Conservation (phyloP, 2,888 invertebrate species). For the Epistrophe eligans region DNA sequence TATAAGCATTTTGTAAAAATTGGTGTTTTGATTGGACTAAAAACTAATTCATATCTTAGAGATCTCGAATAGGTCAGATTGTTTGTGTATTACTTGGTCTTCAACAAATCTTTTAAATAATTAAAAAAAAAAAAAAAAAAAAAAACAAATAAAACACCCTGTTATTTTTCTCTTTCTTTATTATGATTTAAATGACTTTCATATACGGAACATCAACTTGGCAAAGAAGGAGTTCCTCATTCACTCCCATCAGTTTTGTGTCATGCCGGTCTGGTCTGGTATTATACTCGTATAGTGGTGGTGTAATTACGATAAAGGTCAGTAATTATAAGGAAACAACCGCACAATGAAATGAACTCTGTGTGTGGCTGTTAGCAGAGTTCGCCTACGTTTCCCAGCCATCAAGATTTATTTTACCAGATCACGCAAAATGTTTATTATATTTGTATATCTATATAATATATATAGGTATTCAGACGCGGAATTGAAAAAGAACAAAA, state of each 20-base stretch:
- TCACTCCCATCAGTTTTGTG: slow-evolving; percentile 30
- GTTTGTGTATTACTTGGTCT: too few relatives aligned
- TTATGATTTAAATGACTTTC: slow-evolving; percentile 11
- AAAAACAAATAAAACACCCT: slow-evolving; percentile 1
- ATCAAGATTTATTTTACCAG: slow-evolving; percentile 48
- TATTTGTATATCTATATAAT: too few relatives aligned
- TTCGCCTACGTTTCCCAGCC: slow-evolving; percentile 55
- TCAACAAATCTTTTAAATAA: too few relatives aligned
- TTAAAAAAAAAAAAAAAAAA: too few relatives aligned
- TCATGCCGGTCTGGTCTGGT: slow-evolving; percentile 11
- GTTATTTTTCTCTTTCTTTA: neutral
- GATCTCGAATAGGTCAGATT: too few relatives aligned
- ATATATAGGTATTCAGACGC: neutral
- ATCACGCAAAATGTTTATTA: slow-evolving; percentile 50
- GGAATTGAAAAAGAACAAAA: slow-evolving; percentile 13
- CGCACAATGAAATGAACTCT: slow-evolving; percentile 27
- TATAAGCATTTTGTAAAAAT: too few relatives aligned
- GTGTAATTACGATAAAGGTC: slow-evolving; percentile 73
- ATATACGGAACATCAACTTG: neutral
- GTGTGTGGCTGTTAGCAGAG: slow-evolving; percentile 44
- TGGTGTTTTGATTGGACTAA: too few relatives aligned
- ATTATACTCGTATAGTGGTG: too few relatives aligned
- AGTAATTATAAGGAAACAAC: slow-evolving; percentile 54
- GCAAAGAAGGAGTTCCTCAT: slow-evolving; percentile 50
- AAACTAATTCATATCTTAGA: too few relatives aligned